phyloP scores from a whole-genome alignment of 2,113 vertebrate genomes.

The Menura novaehollandiae region DNA sequence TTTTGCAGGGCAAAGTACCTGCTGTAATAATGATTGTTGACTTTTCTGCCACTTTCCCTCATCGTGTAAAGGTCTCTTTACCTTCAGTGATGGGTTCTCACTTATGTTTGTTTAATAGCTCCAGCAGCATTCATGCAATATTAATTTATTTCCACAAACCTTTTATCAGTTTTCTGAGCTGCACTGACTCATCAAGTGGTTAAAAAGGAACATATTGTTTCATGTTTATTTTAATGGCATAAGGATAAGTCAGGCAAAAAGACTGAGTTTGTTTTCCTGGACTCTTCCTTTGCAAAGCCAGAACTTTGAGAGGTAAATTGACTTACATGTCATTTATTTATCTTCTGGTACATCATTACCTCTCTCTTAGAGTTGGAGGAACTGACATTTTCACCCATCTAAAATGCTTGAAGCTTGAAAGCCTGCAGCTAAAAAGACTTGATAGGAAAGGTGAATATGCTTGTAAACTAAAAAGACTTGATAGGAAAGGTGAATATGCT shows the following conservation, averaged over 20 bases:
- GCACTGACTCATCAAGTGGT: constrained; percentile 46
- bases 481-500: neutral
- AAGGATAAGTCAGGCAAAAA: neutral
- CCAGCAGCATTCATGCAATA: constrained; percentile 42
- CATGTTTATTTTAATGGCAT: constrained; percentile 21
- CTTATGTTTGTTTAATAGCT: constrained; percentile 47
- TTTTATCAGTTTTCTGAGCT: constrained; percentile 51
- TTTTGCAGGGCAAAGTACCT: neutral
- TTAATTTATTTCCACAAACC: constrained; percentile 53
- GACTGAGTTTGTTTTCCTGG: neutral
- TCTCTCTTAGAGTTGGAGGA: neutral
- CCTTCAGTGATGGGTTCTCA: neutral
- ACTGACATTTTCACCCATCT: neutral
- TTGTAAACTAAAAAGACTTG: neutral
- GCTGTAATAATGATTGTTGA: constrained; percentile 3
- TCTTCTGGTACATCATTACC: neutral
- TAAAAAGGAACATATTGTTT: constrained; percentile 26
- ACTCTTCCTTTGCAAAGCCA: neutral
- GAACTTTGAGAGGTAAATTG: neutral
- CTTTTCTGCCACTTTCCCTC: neutral
- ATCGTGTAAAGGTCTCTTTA: neutral
- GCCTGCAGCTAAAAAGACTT: neutral
- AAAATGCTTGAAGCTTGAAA: neutral
- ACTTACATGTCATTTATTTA: neutral
- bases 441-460: neutral